Percentiles rank a stretch among this genome's conserved stretches.
These are phyloP conservation scores for Lynx canadensis DNA, from an alignment of 2,113 vertebrate genomes.

Conservation along the genomic window DNA sequence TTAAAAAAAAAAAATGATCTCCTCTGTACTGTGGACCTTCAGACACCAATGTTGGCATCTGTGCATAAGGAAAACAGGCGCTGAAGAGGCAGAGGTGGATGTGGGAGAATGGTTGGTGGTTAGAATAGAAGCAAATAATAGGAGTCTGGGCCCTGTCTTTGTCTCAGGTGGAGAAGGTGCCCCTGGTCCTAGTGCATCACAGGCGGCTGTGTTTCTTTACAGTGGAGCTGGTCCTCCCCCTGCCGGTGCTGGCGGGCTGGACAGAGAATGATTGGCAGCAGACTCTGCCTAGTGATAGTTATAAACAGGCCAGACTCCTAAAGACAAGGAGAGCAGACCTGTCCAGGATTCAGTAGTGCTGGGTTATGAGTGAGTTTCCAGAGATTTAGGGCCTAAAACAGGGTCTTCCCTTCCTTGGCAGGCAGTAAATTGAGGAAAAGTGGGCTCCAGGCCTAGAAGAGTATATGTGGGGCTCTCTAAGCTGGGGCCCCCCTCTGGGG, in stretches of 20 bases:
- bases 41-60: not conserved
- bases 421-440: not conserved
- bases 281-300: not conserved
- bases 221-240: not conserved
- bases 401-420: not conserved
- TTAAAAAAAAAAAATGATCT: not conserved
- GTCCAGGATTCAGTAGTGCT: not conserved
- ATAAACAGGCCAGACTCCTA: not conserved
- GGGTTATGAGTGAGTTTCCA: not conserved
- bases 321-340: not conserved
- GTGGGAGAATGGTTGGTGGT: accelerated
- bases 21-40: not conserved
- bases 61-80: not conserved
- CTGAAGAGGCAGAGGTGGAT: not conserved
- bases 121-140: not conserved
- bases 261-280: not conserved
- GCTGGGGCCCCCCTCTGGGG: not conserved
- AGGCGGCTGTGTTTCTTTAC: not conserved
- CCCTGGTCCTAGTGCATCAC: not conserved
- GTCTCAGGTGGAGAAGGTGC: not conserved
- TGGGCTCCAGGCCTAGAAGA: not conserved
- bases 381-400: not conserved
- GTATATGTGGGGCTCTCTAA: not conserved
- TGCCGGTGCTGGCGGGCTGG: not conserved
- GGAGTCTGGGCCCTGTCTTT: not conserved